Evolutionary conservation across 2,797 vertebrate species (phyloP).

Genomic region (Odontamblyopus lacepedii): DNA sequence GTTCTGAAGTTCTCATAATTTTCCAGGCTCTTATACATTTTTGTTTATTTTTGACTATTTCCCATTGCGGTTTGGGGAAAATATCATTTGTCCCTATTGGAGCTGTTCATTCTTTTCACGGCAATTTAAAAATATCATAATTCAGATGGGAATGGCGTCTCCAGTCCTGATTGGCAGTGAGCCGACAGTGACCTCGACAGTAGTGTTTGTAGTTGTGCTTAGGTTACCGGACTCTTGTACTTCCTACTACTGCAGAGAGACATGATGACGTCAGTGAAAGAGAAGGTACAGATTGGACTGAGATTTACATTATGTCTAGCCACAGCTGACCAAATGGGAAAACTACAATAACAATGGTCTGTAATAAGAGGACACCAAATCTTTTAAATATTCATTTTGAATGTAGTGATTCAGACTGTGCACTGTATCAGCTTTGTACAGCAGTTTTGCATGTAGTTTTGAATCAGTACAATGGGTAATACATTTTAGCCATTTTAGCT

Average conservation of each 20-base stretch:
- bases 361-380: neutral
- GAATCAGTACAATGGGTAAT: too few relatives aligned
- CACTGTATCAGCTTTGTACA: neutral
- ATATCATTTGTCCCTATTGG: constrained; percentile 25
- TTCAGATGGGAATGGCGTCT: constrained; percentile 19
- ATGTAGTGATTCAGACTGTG: neutral
- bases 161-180: constrained; percentile 11
- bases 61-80: constrained; percentile 12
- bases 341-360: constrained; percentile 1
- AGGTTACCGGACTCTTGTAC: constrained; percentile 21
- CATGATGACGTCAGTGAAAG: constrained; percentile 34
- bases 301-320: constrained; percentile 15
- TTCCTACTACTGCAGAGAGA: constrained; percentile 14
- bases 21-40: constrained; percentile 35
- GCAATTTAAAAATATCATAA: constrained; percentile 39
- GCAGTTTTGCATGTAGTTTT: too few relatives aligned
- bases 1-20: constrained; percentile 26
- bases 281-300: constrained; percentile 29
- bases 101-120: constrained; percentile 14
- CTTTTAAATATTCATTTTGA: neutral
- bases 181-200: constrained; percentile 13
- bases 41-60: constrained; percentile 22
- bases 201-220: constrained; percentile 27
- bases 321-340: constrained; percentile 13
- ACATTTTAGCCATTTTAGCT: too few relatives aligned